Base-by-base conservation (phyloP, 2,797 vertebrate genomes). In the Gymnothorax reevesii region DNA sequence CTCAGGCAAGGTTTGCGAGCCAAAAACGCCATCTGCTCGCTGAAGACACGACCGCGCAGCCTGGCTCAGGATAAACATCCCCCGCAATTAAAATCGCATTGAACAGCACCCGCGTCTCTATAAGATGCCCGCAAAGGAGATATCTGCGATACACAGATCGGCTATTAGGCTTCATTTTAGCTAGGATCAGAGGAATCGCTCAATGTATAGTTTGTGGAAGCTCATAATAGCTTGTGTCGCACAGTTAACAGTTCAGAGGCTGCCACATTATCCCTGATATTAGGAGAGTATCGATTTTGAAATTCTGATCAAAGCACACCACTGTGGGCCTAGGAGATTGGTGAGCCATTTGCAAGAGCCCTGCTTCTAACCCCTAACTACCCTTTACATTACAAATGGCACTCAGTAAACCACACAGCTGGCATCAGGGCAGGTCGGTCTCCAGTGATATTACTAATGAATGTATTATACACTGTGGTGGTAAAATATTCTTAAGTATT, bases 21-120 rank as follows among this genome's bases (percentile, higher is more conserved):
- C 94, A 95, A 93, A 92, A 92, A 87, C 88, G 91, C 95, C 95
- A 96, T 96, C 95, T 96, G 95, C 93, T 95, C 92, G 86, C 92
- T 88, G 91, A 86, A 90, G 89, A 93, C 94, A 94, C 92, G 92
- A 91, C 91, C 89, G n/a, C 91, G 91, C 91, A 92, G 92, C 93
- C 92, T 93, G 89, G 88, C 87, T 88, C 86, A 82, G 86, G 64
- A 27, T 90, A 87, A 77, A 66, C 84, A 59, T 57, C 49, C 77
- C 0, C 83, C 66, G 88, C 83, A 54, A 84, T 64, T 86, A 77
- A 86, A 87, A 79, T 52, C 71, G 25, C 55, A 79, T 64, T 27
- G 20, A 66, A 57, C 25, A 49, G 73, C 57, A 57, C 86, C 62
- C 59, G 49, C 8, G 25, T 55, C 62, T n/a, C 60, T 27, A 20